Percentiles rank a stretch among this genome's conserved stretches.
Evolutionary conservation across 2,888 invertebrate genomes (phyloP).

Genomic region (Yponomeuta cagnagella): DNA sequence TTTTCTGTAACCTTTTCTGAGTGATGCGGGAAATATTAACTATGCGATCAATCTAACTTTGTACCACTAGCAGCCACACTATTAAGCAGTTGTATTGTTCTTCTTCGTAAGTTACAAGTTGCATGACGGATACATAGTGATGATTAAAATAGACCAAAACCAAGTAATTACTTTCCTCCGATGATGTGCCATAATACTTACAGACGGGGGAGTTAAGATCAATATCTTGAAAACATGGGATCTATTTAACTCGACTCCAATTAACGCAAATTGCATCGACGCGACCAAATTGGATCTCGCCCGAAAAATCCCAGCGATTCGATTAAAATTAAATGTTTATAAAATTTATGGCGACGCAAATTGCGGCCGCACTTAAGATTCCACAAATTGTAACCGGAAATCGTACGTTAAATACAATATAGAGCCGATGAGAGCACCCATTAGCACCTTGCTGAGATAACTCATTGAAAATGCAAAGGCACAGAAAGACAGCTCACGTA

Average conservation of each 20-base stretch:
- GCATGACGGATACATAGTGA: no score
- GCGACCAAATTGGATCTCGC: background rate
- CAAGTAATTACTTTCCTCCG: no score
- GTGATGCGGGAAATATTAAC: no score
- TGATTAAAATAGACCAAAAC: no score
- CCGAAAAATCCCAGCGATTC: background rate
- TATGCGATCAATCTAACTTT: no score
- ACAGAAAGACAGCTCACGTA: background rate
- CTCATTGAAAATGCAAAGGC: slow-evolving; percentile 24
- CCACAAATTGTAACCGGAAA: slow-evolving; percentile 58
- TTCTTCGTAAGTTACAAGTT: no score
- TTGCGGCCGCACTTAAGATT: slow-evolving; percentile 44
- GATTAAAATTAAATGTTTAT: slow-evolving; percentile 18
- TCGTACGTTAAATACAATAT: slow-evolving; percentile 49
- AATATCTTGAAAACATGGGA: background rate
- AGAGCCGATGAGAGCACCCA: slow-evolving; percentile 40
- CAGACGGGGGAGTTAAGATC: no score
- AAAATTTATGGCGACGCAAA: slow-evolving; percentile 46
- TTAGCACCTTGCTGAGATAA: slow-evolving; percentile 52
- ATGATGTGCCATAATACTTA: no score
- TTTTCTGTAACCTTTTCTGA: no score
- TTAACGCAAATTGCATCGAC: background rate
- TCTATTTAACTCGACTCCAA: background rate
- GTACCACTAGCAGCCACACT: no score
- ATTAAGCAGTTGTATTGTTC: no score